phyloP scores from a whole-genome alignment of 2,888 invertebrate species.

The Nomada ruficornis region DNA sequence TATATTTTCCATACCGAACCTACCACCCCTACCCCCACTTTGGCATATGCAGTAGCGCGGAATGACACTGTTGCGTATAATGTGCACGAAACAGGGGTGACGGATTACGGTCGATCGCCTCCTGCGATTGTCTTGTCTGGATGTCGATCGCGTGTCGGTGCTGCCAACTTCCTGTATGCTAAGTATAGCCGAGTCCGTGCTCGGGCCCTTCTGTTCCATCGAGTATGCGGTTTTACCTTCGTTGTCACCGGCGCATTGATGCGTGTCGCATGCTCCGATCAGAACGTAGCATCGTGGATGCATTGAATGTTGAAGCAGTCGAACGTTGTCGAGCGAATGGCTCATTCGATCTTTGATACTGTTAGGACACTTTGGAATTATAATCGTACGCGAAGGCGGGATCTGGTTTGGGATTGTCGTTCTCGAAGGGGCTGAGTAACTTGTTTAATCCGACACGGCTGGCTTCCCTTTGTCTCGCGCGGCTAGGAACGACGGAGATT shows the following conservation, averaged over 20 bases:
- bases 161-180: conserved; percentile 34
- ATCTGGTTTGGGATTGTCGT: neutral
- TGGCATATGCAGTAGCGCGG: too few relatives aligned
- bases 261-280: conserved; percentile 29
- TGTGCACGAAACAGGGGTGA: conserved; percentile 33
- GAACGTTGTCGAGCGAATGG: neutral
- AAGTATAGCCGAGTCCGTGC: conserved; percentile 28
- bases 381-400: neutral
- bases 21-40: too few relatives aligned
- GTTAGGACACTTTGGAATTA: neutral
- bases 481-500: neutral
- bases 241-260: conserved; percentile 44
- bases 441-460: neutral
- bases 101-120: conserved; percentile 58
- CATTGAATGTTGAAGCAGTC: conserved; percentile 7
- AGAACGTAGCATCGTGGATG: conserved; percentile 11
- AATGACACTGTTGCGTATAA: too few relatives aligned
- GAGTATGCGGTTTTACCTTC: conserved; percentile 10
- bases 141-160: conserved; percentile 65
- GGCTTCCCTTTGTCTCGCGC: neutral
- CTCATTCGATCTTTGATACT: neutral
- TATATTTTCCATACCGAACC: too few relatives aligned
- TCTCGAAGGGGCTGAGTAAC: neutral
- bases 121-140: conserved; percentile 63
- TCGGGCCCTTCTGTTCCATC: neutral